These are phyloP conservation scores for Nemopilema nomurai DNA, from an alignment of 30 jellyfish, hydroid and myxozoan species.

Conservation along the genomic window DNA sequence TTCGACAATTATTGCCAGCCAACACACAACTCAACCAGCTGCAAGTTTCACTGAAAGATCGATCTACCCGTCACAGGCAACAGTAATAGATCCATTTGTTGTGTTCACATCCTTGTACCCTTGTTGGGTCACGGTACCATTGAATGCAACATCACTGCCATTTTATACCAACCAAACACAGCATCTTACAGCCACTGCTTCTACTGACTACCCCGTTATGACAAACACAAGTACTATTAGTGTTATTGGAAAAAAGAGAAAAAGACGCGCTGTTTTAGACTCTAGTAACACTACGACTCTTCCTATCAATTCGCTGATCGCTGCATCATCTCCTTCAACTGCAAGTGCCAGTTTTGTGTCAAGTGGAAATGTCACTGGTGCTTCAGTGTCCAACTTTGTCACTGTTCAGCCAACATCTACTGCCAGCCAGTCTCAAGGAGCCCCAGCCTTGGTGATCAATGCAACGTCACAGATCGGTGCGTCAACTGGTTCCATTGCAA, in stretches of 20 bases:
- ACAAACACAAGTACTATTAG: too few species aligned
- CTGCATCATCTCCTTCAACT: not conserved
- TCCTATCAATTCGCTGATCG: not conserved
- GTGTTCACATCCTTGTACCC: conserved; percentile 39
- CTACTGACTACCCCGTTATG: too few species aligned
- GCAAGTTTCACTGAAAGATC: not conserved
- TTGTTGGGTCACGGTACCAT: conserved; percentile 19
- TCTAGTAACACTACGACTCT: not conserved
- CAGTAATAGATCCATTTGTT: not conserved
- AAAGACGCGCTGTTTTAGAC: not conserved
- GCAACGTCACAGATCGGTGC: not conserved
- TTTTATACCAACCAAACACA: not conserved
- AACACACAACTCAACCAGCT: not conserved
- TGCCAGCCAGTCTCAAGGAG: not conserved
- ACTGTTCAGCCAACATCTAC: not conserved
- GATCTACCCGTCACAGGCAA: not conserved
- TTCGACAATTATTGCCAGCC: not conserved
- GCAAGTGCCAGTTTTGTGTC: not conserved
- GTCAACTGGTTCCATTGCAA: not conserved
- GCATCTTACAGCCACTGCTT: not conserved
- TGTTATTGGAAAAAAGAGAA: not conserved
- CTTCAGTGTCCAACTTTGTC: not conserved
- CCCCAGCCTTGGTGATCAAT: not conserved
- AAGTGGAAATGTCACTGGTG: not conserved
- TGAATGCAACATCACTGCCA: not conserved